Evolutionary conservation across 2,113 vertebrate species (phyloP).

Genomic region (Chaetops frenatus): DNA sequence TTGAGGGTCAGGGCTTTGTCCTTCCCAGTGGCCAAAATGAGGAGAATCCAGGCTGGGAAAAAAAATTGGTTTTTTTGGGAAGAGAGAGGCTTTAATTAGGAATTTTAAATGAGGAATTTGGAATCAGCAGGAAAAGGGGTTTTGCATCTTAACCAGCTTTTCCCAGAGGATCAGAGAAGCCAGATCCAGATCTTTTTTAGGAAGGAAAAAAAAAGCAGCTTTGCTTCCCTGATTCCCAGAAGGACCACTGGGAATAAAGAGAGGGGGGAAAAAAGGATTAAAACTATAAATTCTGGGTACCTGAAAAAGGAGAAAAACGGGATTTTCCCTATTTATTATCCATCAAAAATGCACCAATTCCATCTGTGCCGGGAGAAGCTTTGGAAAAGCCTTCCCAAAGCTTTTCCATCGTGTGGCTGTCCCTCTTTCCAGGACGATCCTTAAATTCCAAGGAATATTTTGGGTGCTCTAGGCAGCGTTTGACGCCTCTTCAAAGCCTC

Average conservation of each 20-base stretch:
- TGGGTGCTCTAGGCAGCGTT: background rate
- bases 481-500: background rate
- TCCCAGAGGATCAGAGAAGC: background rate
- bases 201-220: background rate
- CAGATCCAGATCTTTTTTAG: background rate
- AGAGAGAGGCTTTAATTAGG: background rate
- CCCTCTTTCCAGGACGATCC: accelerated
- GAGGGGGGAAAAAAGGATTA: accelerated
- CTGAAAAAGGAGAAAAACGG: accelerated
- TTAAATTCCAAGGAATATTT: background rate
- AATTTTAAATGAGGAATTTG: background rate
- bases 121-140: background rate
- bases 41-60: background rate
- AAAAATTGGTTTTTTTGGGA: background rate
- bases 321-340: background rate
- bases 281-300: background rate
- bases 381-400: background rate
- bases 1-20: background rate
- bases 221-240: background rate
- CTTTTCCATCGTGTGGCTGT: accelerated
- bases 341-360: accelerated
- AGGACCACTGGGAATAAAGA: background rate
- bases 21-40: background rate
- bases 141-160: background rate
- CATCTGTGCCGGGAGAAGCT: background rate